These are phyloP conservation scores for Cyaniris semiargus DNA, from an alignment of 2,888 invertebrate genomes.

Conservation along the genomic window DNA sequence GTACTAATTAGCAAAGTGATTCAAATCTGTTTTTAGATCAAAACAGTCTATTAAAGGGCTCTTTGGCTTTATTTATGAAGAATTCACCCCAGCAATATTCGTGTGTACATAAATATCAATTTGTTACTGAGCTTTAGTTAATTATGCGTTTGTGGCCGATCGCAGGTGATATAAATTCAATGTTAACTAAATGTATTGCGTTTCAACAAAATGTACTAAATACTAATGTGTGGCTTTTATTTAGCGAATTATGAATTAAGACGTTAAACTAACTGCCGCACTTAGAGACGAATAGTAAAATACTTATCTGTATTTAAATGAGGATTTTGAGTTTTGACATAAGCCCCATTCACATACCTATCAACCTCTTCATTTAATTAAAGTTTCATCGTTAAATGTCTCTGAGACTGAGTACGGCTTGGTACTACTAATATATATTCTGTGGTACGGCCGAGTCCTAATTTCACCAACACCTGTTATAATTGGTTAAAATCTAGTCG, in stretches of 20 bases:
- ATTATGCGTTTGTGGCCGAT: conserved; percentile 55
- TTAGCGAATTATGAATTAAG: background rate
- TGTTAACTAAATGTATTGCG: conserved; percentile 28
- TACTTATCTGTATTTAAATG: too few relatives aligned
- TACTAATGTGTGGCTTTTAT: conserved; percentile 17
- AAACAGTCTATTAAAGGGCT: background rate
- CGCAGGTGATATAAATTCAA: conserved; percentile 52
- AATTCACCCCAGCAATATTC: conserved; percentile 26
- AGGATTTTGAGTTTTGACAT: too few relatives aligned
- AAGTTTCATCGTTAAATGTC: too few relatives aligned
- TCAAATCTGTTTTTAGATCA: background rate
- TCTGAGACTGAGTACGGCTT: too few relatives aligned
- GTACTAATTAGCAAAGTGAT: background rate
- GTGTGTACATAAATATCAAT: conserved; percentile 64
- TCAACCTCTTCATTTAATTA: too few relatives aligned
- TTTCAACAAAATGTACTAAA: conserved; percentile 20
- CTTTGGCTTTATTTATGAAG: background rate
- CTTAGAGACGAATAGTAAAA: too few relatives aligned
- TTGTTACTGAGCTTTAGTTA: conserved; percentile 50
- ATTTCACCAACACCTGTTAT: too few relatives aligned
- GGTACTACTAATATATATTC: too few relatives aligned
- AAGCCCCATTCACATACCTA: too few relatives aligned
- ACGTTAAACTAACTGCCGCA: too few relatives aligned
- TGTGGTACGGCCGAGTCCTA: too few relatives aligned
- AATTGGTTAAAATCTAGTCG: too few relatives aligned